Evolutionary conservation across 2,888 invertebrate genomes (phyloP), one percentile per base, ranked within the genome.

Genomic region (Cryptus viduatorius): DNA sequence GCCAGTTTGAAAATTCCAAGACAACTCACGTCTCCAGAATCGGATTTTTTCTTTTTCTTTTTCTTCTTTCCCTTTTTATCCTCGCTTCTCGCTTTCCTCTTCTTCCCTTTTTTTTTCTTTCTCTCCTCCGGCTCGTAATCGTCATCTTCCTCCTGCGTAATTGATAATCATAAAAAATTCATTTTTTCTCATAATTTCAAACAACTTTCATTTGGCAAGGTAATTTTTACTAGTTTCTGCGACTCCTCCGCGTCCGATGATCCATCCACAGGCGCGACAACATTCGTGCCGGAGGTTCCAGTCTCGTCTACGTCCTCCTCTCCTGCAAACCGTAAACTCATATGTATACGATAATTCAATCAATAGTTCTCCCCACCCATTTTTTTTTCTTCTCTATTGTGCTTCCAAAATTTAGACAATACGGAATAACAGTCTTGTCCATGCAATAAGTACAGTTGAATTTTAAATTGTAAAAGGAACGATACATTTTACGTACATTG

Each of bases 21-120:
- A 53, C 3, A 61, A 86, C 92, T 90, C 95, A 95, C 96, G 93
- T 98, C 98, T 91, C 96, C 97, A 94, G 98, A 98, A 88, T 98
- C 98, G 94, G 98, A 97, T 95, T 98, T 98, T 94, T 97, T 96
- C 95, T 98, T 98, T 95, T 98, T 98, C 96, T 98, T 98, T 94
- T 98, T 98, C 94, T 98, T 98, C 93, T 98, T 98, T 88, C 98
- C 98, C 92, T 98, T 98, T 94, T 98, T 98, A 81, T 97, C 97
- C 93, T 98, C 98, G 90, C 98, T 97, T 90, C 97, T 96, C 76
- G 97, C 97, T 95, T 98, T 98, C 92, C 98, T 96, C 93, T 99
- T 99, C 94, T 98, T 98, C 31, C 98, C 98, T 91, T 98, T 98
- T 92, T 98, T 98, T 94, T 98, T 97, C 94, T 97, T 97, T 90